Base-by-base conservation (phyloP, 2,113 vertebrate genomes). In the Penelope pileata region DNA sequence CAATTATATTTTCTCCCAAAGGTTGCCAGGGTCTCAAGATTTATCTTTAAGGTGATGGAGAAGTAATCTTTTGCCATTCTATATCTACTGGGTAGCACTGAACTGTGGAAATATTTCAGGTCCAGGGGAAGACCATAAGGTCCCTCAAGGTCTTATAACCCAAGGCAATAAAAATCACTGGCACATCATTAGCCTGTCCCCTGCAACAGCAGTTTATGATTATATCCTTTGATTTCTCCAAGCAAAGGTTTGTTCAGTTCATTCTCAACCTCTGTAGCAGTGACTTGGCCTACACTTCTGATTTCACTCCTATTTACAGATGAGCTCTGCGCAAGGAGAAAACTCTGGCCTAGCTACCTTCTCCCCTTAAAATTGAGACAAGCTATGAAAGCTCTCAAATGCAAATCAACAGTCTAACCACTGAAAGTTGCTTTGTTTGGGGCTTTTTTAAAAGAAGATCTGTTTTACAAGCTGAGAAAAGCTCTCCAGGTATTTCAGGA, bases 1-100 rank as follows among this genome's bases (percentile, higher is more conserved):
- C 96, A 96, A 97, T 97, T 97, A 97, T 97, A 92, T 96, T 96
- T 96, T 92, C 88, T 91, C 92, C 91, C 94, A 96, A 95, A 95
- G 91, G 90, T 97, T 95, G 84, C 95, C 94, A 96, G 72, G 79
- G 96, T 96, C 95, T 93, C 79, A 90, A 88, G 95, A 97, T 97
- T 97, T 97, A 97, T 97, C 91, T 95, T 85, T 91, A 94, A 95
- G 95, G 93, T 97, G 96, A 96, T 80, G 79, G 76, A 96, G 94
- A 83, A 91, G 90, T 83, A 97, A 94, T 96, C 92, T 93, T 96
- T 94, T 77, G 54, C 62, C 88, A 83, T 88, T 93, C 91, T 83
- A 6, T 93, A 92, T 93, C 94, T 91, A 75, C 59, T 66, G 77
- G 47, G 38, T 90, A 87, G 69, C 83, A 62, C 32, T 58, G 70